These are phyloP conservation scores for Orchestes rusci DNA, from an alignment of 2,888 invertebrate genomes.

Conservation along the genomic window DNA sequence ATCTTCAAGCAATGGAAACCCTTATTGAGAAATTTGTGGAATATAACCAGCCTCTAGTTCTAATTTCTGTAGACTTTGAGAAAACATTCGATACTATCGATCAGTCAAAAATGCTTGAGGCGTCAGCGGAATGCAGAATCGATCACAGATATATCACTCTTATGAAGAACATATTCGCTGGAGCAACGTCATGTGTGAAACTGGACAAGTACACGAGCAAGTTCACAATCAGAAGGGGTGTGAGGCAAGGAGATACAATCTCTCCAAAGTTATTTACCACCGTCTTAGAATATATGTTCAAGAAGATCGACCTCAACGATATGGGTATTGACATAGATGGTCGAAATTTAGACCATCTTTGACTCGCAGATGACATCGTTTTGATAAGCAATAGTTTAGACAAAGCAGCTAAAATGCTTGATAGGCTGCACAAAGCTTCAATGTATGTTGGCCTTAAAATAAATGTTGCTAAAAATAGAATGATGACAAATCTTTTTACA, in stretches of 20 bases:
- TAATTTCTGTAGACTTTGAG: background rate
- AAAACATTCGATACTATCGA: background rate
- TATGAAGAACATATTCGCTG: background rate
- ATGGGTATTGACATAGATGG: conserved; percentile 1
- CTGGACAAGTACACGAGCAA: conserved; percentile 2
- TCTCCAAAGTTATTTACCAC: too few relatives aligned
- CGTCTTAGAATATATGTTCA: background rate
- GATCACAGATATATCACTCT: conserved; percentile 1
- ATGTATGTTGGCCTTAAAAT: too few relatives aligned
- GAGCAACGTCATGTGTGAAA: conserved; percentile 3
- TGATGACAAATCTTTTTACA: too few relatives aligned
- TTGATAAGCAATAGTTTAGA: too few relatives aligned
- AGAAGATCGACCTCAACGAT: background rate
- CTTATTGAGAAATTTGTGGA: background rate
- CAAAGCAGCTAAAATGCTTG: too few relatives aligned
- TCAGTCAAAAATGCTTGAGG: background rate
- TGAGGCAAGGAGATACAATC: conserved; percentile 5
- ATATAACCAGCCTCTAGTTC: background rate
- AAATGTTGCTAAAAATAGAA: too few relatives aligned
- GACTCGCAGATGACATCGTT: background rate
- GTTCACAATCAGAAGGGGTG: conserved; percentile 2
- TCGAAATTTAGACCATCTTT: too few relatives aligned
- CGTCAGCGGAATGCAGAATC: background rate
- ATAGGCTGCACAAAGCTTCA: too few relatives aligned
- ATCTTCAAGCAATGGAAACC: conserved; percentile 1